phyloP scores from a whole-genome alignment of 1,140 invertebrate genomes.

The Drosophila erecta region DNA sequence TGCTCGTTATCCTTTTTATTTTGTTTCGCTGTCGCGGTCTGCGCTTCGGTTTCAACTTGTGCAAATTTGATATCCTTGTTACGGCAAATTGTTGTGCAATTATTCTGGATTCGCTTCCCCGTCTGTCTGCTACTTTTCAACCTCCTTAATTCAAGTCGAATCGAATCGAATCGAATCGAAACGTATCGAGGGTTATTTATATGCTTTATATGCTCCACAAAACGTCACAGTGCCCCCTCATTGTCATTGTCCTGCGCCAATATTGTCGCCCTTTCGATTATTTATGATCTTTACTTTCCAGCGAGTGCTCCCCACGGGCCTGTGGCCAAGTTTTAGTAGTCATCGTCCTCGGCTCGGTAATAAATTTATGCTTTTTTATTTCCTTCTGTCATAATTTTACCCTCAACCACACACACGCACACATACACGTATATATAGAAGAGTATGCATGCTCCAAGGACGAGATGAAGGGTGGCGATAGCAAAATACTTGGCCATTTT shows the following conservation, averaged over 20 bases:
- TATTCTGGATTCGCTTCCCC: conserved; percentile 56
- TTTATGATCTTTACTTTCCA: conserved; percentile 79
- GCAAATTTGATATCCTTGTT: conserved; percentile 83
- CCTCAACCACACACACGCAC: conserved; percentile 68
- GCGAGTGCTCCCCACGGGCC: conserved; percentile 69
- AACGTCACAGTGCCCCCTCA: conserved; percentile 50
- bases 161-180: conserved; percentile 19
- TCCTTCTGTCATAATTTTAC: conserved; percentile 84
- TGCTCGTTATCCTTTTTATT: conserved; percentile 83
- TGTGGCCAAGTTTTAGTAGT: conserved; percentile 83
- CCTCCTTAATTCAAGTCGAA: conserved; percentile 36
- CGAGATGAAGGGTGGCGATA: conserved; percentile 37
- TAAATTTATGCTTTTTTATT: conserved; percentile 84
- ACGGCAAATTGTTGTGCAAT: conserved; percentile 80
- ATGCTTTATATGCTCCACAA: conserved; percentile 62
- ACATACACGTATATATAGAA: conserved; percentile 35
- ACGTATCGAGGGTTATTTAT: conserved; percentile 61
- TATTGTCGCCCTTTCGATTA: conserved; percentile 82
- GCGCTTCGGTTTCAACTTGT: conserved; percentile 43
- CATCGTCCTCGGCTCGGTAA: conserved; percentile 76
- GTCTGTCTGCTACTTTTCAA: conserved; percentile 11
- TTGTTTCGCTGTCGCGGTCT: conserved; percentile 26
- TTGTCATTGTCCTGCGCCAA: conserved; percentile 66
- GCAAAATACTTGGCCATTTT: conserved; percentile 71
- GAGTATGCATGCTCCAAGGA: conserved; percentile 4